phyloP scores from a whole-genome alignment of 2,888 invertebrate genomes.

The Camponotus fellah region DNA sequence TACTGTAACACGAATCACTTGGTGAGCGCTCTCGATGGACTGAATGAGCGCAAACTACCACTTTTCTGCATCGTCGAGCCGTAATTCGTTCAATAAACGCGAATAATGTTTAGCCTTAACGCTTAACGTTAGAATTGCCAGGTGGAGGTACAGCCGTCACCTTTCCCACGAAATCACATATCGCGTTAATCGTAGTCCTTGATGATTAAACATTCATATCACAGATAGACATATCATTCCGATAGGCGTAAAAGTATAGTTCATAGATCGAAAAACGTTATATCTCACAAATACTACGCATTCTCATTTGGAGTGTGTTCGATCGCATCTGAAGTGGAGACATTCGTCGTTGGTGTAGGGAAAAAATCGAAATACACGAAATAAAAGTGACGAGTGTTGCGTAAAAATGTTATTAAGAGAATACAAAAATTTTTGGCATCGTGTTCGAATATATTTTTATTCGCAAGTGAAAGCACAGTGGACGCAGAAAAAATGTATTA shows the following conservation, averaged over 20 bases:
- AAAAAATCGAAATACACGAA: not conserved
- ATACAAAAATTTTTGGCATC: not conserved
- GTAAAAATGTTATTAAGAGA: not conserved
- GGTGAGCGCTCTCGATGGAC: not conserved
- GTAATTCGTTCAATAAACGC: conserved; percentile 38
- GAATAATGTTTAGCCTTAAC: conserved; percentile 13
- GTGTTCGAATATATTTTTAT: not conserved
- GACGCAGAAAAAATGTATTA: not conserved
- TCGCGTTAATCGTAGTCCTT: conserved; percentile 11
- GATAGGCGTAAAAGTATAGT: not conserved
- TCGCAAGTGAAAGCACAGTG: not conserved
- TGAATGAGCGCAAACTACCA: conserved; percentile 13
- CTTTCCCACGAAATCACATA: conserved; percentile 39
- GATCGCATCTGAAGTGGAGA: not conserved
- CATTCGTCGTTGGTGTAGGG: not conserved
- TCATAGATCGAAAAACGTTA: conserved; percentile 1
- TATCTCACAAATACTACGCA: not conserved
- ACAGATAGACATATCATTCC: conserved; percentile 4
- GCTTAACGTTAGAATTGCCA: not conserved
- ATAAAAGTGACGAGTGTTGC: not conserved
- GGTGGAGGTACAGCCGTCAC: conserved; percentile 26
- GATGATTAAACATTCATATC: conserved; percentile 40
- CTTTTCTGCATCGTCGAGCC: conserved; percentile 23
- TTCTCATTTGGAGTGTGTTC: not conserved
- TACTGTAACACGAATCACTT: conserved; percentile 2